Percentiles rank a stretch among this genome's conserved stretches.
Conservation (phyloP, 2,113 vertebrate genomes). For the Alethe castanea region DNA sequence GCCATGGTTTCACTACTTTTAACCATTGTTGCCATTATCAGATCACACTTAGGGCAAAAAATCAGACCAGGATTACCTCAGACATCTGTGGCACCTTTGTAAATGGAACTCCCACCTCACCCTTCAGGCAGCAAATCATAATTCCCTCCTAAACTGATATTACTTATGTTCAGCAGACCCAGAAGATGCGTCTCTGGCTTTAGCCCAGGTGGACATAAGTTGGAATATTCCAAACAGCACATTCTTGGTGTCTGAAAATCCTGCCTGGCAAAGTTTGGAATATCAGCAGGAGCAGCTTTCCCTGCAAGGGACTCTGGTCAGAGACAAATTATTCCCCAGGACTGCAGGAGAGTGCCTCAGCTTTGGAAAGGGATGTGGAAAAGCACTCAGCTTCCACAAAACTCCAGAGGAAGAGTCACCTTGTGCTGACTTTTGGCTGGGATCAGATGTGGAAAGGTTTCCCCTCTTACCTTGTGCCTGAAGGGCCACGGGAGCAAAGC, state of each 20-base stretch:
- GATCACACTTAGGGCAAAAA: background rate
- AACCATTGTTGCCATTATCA: background rate
- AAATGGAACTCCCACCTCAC: background rate
- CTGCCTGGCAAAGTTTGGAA: background rate
- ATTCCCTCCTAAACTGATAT: background rate
- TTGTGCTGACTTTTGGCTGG: background rate
- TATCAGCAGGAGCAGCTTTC: background rate
- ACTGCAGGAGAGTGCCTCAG: background rate
- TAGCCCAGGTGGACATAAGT: background rate
- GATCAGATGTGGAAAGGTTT: background rate
- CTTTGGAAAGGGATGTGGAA: background rate
- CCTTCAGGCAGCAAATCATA: background rate
- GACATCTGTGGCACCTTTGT: background rate
- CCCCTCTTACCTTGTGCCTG: constrained; percentile 78
- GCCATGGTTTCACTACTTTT: background rate
- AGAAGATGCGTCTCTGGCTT: background rate
- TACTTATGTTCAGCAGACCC: background rate
- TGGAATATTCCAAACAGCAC: background rate
- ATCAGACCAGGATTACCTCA: background rate
- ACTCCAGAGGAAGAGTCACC: background rate
- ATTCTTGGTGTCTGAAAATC: background rate
- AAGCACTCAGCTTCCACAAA: background rate
- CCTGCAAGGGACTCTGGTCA: background rate
- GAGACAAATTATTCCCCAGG: background rate
- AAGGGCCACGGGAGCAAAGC: constrained; percentile 84